These are phyloP conservation scores for Agrilus planipennis DNA, from an alignment of 1,140 invertebrate species.

Conservation along the genomic window DNA sequence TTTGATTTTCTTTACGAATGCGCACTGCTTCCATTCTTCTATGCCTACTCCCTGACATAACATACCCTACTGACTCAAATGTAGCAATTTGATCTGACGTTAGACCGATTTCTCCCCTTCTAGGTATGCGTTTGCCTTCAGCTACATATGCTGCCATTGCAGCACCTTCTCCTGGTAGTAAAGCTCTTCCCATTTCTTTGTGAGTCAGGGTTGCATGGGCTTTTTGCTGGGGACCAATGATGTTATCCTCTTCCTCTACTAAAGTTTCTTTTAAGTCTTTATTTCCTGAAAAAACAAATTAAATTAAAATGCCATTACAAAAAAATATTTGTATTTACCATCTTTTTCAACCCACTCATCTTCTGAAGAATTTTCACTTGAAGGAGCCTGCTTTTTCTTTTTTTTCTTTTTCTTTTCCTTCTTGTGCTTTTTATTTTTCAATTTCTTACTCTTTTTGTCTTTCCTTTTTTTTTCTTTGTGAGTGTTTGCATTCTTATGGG, in stretches of 20 bases:
- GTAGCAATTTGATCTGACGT: conserved; percentile 89
- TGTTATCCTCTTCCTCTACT: conserved; percentile 40
- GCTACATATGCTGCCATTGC: conserved; percentile 98
- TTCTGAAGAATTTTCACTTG: conserved; percentile 30
- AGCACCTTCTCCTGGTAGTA: conserved; percentile 89
- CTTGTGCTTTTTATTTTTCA: conserved; percentile 31
- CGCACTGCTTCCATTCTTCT: conserved; percentile 99
- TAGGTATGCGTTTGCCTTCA: conserved; percentile 95
- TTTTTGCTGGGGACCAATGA: conserved; percentile 58
- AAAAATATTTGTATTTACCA: conserved; percentile 27
- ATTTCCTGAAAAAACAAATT: background rate
- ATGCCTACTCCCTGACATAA: conserved; percentile 98
- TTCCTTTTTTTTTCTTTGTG: conserved; percentile 47
- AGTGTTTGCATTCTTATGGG: conserved; percentile 33
- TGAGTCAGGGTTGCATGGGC: conserved; percentile 56
- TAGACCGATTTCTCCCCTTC: conserved; percentile 96
- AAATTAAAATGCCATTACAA: background rate
- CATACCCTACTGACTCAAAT: conserved; percentile 92
- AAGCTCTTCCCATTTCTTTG: conserved; percentile 78
- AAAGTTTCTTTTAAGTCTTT: background rate
- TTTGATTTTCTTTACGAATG: conserved; percentile 98
- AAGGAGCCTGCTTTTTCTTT: conserved; percentile 28
- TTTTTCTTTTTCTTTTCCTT: conserved; percentile 36
- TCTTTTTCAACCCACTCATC: conserved; percentile 62
- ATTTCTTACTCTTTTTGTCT: conserved; percentile 35